Evolutionary conservation across 2,113 vertebrate species (phyloP), one percentile per base, ranked within the genome.

Genomic region (Oncorhynchus keta): DNA sequence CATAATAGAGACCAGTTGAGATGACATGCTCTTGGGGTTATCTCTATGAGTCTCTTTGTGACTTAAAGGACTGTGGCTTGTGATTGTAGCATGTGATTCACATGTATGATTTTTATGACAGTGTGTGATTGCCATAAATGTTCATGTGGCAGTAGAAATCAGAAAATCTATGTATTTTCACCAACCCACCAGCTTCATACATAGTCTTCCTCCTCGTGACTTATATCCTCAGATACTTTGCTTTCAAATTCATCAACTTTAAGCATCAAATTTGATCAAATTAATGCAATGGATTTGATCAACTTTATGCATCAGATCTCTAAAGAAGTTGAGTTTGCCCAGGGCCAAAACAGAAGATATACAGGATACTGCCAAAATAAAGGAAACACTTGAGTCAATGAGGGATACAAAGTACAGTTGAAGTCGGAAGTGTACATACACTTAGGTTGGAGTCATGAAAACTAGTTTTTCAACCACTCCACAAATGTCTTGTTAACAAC

Each of bases 101-200:
- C 26, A 48, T 57, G 76, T 7, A 75, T 35, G 59, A 24, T 71
- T 74, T 79, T 68, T 51, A 75, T 62, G 32, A 30, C 12, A 45
- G 49, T 32, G 24, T 48, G 62, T 28, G 16, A 49, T 70, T n/a
- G 45, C 35, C 11, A 11, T 49, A 55, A 75, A 82, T 80, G 22
- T 48, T 49, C 3, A 18, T 48, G 16, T 48, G 71, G 70, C 20
- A 18, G 51, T 8, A 0, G 59, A 73, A 78, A 88, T 91, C 86
- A 78, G 85, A 83, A 73, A 79, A 79, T 82, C 79, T 86, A 88
- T 90, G 79, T 86, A 61, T 24, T 30, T 24, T 67, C 79, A 85
- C 89, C 85, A 83, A 81, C 74, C 85, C 80, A 76, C 45, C 64
- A 78, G 73, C 84, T 85, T 72, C 72, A 66, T 4, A 64, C 85